A percentile compares a stretch with the other conserved stretches of the same genome.
phyloP scores from a whole-genome alignment of 2,113 vertebrate genomes.

The Xiphophorus couchianus region DNA sequence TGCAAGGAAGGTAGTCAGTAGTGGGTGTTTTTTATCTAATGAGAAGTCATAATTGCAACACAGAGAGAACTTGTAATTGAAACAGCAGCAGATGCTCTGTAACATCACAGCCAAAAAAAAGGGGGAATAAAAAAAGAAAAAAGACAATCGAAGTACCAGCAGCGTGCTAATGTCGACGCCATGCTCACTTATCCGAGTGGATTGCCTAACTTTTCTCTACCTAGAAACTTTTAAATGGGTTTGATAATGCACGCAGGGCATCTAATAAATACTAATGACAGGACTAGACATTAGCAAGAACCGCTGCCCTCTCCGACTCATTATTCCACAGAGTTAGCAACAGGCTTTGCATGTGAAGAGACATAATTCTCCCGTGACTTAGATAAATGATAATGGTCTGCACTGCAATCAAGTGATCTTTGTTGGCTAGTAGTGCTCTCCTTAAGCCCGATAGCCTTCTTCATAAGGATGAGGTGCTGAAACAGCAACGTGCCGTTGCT shows the following conservation, averaged over 20 bases:
- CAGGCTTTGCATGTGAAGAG: constrained; percentile 56
- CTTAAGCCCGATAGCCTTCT: constrained; percentile 33
- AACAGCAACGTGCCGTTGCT: constrained; percentile 10
- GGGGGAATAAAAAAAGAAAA: neutral
- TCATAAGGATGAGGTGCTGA: constrained; percentile 6
- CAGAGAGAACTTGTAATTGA: constrained; percentile 41
- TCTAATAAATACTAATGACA: constrained; percentile 73
- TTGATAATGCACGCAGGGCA: constrained; percentile 60
- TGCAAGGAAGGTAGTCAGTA: constrained; percentile 64
- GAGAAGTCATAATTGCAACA: constrained; percentile 69
- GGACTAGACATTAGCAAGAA: constrained; percentile 64
- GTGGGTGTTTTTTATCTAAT: constrained; percentile 69
- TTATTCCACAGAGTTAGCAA: constrained; percentile 60
- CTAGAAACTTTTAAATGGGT: constrained; percentile 66
- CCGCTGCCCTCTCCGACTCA: constrained; percentile 42
- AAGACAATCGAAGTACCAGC: constrained; percentile 1
- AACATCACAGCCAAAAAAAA: constrained; percentile 19
- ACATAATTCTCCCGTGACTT: constrained; percentile 54
- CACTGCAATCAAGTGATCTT: constrained; percentile 63
- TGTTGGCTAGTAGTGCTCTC: constrained; percentile 33
- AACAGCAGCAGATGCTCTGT: constrained; percentile 55
- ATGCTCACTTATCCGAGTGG: constrained; percentile 21
- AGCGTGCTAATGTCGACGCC: constrained; percentile 30
- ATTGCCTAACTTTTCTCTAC: constrained; percentile 39
- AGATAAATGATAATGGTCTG: constrained; percentile 64